These are phyloP conservation scores for Ennomos quercinarius DNA, from an alignment of 2,888 invertebrate species.

Conservation along the genomic window DNA sequence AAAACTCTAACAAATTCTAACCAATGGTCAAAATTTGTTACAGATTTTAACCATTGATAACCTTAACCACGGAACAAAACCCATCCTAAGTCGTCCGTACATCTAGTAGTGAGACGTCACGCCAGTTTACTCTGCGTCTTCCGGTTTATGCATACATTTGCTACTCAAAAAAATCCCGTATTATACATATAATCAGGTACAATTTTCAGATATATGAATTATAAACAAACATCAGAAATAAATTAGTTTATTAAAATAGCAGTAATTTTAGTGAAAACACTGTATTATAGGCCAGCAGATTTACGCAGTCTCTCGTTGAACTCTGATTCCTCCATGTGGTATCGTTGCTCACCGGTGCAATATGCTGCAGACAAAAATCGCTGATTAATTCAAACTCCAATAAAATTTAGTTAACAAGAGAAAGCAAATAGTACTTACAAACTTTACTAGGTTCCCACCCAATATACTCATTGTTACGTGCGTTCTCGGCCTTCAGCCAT, in stretches of 20 bases:
- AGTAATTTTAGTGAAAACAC: background rate
- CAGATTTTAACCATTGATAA: too few species aligned
- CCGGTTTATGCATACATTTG: too few species aligned
- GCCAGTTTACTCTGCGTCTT: too few species aligned
- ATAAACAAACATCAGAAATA: conserved; percentile 9
- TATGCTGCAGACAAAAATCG: conserved; percentile 59
- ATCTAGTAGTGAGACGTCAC: too few species aligned
- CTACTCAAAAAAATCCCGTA: too few species aligned
- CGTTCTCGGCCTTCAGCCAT: conserved; percentile 88
- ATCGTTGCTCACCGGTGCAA: conserved; percentile 71
- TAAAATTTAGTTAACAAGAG: too few species aligned
- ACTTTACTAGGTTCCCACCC: conserved; percentile 85
- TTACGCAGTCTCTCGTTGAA: conserved; percentile 61
- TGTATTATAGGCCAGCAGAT: conserved; percentile 43
- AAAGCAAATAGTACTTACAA: conserved; percentile 59
- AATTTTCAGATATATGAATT: background rate
- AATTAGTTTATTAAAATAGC: conserved; percentile 14
- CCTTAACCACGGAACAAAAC: too few species aligned
- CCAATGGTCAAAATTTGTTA: too few species aligned
- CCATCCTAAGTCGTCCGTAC: too few species aligned
- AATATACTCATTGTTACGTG: conserved; percentile 83
- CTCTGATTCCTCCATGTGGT: conserved; percentile 59
- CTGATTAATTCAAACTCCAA: background rate
- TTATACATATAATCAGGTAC: too few species aligned
- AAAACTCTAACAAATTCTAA: too few species aligned